phyloP scores from a whole-genome alignment of 2,888 invertebrate genomes.

The Microchrysa polita region DNA sequence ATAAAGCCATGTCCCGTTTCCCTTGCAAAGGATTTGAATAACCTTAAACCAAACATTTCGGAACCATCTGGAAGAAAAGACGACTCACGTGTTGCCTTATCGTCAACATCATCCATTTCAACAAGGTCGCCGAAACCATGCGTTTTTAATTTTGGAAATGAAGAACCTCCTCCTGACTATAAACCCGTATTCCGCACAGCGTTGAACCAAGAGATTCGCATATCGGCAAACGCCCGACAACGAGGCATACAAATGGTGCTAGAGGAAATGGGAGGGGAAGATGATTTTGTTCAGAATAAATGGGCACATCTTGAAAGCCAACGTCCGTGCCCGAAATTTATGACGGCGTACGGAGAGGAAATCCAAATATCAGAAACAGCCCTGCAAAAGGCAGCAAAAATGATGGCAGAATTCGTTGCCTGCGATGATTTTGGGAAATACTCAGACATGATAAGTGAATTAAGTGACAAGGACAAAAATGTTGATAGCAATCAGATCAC shows the following conservation, averaged over 20 bases:
- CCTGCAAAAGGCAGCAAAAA: constrained; percentile 56
- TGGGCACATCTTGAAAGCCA: neutral
- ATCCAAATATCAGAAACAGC: constrained; percentile 60
- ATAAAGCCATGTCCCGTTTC: too few species aligned
- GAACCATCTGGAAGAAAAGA: too few species aligned
- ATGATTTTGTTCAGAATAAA: too few species aligned
- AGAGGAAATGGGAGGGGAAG: constrained; percentile 11
- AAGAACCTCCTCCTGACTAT: neutral
- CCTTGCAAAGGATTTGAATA: too few species aligned
- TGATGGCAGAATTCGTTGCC: constrained; percentile 56
- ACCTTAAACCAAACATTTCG: too few species aligned
- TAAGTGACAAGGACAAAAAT: too few species aligned
- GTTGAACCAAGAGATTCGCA: constrained; percentile 60
- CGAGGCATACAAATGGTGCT: constrained; percentile 60
- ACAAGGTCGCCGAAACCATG: too few species aligned
- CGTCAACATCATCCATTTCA: too few species aligned
- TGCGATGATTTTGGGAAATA: neutral
- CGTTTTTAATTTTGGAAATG: neutral
- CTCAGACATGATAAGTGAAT: too few species aligned
- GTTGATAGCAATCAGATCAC: too few species aligned
- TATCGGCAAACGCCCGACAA: constrained; percentile 60
- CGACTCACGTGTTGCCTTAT: too few species aligned
- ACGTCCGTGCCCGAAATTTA: constrained; percentile 54
- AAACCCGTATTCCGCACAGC: constrained; percentile 51
- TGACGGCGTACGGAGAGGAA: constrained; percentile 61